Evolutionary conservation across 2,797 vertebrate species (phyloP), one percentile per base, ranked within the genome.

Genomic region (Halcyon leucocephala): DNA sequence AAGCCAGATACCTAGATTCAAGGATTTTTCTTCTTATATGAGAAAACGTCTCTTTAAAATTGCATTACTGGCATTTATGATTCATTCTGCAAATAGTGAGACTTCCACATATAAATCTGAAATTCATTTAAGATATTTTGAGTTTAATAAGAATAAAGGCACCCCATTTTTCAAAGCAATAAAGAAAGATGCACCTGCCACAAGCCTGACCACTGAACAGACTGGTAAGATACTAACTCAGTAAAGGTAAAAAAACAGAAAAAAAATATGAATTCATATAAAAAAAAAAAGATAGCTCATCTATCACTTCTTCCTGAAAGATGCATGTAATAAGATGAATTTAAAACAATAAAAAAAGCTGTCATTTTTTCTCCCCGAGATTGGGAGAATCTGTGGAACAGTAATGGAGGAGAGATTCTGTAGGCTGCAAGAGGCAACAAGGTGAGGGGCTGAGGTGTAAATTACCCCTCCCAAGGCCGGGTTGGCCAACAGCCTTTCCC

Each of bases 101-200:
- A 93, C 91, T 95, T 97, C 91, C 79, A 73, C 42, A 81, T 77
- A 93, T 96, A 97, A 97, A 97, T 96, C 33, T 48, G 96, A 98
- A 97, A 97, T 97, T 96, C 94, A 96, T 95, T 96, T 96, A 96
- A 92, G 93, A 86, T 96, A 97, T 79, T 96, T 93, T 91, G 96
- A 94, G 92, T 95, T 96, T 96, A 97, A 96, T 95, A 97, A 94
- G 96, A 97, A 97, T 93, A 96, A 97, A 96, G 94, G 86, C 69
- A 86, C 72, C 71, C 67, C 81, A 81, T 97, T 97, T 97, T 97
- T 97, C 81, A 95, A 96, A 85, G 89, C 90, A 96, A 94, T 93
- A 96, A 98, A 97, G 96, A 97, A 97, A 95, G 97, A 97, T 92
- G 94, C 83, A 76, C 89, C 92, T 95, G 95, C 96, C 96, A 95